These are phyloP conservation scores for Geophilus truncorum DNA, from an alignment of 2,888 invertebrate genomes.

Conservation along the genomic window DNA sequence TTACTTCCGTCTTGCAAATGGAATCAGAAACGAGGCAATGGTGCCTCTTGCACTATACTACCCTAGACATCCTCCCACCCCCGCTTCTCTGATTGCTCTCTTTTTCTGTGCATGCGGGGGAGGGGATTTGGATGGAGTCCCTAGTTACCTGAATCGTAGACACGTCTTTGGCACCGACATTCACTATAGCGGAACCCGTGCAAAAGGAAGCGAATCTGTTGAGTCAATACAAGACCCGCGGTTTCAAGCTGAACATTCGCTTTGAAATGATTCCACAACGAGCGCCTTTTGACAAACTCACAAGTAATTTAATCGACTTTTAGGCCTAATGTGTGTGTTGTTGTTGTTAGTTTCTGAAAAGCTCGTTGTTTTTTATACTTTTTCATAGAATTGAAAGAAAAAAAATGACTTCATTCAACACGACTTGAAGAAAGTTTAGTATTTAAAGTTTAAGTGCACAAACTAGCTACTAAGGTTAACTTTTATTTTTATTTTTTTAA, in stretches of 20 bases:
- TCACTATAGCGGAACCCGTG: slow-evolving; percentile 19
- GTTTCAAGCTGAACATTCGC: slow-evolving; percentile 3
- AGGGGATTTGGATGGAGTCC: slow-evolving; percentile 24
- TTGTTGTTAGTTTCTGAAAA: not conserved
- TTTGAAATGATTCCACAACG: not conserved
- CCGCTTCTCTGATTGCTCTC: slow-evolving; percentile 8
- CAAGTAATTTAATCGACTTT: not conserved
- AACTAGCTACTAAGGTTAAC: no score
- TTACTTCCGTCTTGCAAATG: slow-evolving; percentile 18
- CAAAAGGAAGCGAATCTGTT: slow-evolving; percentile 18
- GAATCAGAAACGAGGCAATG: slow-evolving; percentile 16
- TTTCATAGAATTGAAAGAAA: no score
- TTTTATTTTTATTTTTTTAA: no score
- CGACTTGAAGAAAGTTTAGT: not conserved
- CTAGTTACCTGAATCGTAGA: slow-evolving; percentile 24
- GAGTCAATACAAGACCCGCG: not conserved
- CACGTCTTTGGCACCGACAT: slow-evolving; percentile 17
- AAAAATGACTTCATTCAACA: no score
- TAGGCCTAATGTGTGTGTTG: not conserved
- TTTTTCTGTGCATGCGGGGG: slow-evolving; percentile 7
- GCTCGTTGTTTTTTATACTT: not conserved
- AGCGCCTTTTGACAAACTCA: not conserved
- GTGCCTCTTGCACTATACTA: not conserved
- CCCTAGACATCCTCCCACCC: not conserved
- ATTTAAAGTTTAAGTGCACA: not conserved